A percentile compares a stretch with the other conserved stretches of the same genome.
These are phyloP conservation scores for Drosophila lacicola DNA, from an alignment of 2,888 invertebrate genomes.

Conservation along the genomic window DNA sequence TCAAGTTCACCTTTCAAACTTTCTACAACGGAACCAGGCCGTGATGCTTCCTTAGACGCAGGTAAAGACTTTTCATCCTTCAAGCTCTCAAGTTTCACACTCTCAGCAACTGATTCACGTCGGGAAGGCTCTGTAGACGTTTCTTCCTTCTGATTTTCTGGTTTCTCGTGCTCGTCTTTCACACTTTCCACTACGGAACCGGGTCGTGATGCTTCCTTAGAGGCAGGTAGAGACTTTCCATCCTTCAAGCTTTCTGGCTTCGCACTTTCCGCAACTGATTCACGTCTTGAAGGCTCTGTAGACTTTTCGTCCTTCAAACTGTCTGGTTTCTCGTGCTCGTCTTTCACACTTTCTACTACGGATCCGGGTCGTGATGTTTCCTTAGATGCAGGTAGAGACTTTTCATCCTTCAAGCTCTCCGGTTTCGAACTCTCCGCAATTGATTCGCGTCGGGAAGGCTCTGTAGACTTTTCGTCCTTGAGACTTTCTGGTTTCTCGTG, in stretches of 20 bases:
- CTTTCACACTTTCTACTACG: constrained; percentile 18
- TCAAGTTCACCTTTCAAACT: not conserved
- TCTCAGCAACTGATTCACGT: too few species aligned
- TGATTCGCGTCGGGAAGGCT: constrained; percentile 44
- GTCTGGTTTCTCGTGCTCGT: not conserved
- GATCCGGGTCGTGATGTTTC: constrained; percentile 70
- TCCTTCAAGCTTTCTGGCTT: constrained; percentile 26
- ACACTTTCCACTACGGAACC: not conserved
- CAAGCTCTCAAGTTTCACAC: too few species aligned
- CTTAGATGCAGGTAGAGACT: constrained; percentile 10
- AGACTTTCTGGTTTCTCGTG: constrained; percentile 23
- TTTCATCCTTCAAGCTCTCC: constrained; percentile 14
- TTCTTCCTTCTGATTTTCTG: too few species aligned
- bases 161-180: too few species aligned
- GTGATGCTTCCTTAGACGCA: constrained; percentile 2
- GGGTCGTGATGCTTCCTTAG: constrained; percentile 47
- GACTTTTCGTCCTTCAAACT: constrained; percentile 16
- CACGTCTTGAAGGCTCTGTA: not conserved
- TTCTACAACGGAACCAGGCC: not conserved
- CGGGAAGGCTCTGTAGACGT: too few species aligned
- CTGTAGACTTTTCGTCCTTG: constrained; percentile 29
- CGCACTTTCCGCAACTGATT: constrained; percentile 1
- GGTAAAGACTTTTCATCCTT: too few species aligned
- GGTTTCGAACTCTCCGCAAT: constrained; percentile 24
- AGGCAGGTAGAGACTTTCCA: constrained; percentile 15